These are phyloP conservation scores for Indri indri DNA, from an alignment of 2,113 vertebrate genomes.

Conservation along the genomic window DNA sequence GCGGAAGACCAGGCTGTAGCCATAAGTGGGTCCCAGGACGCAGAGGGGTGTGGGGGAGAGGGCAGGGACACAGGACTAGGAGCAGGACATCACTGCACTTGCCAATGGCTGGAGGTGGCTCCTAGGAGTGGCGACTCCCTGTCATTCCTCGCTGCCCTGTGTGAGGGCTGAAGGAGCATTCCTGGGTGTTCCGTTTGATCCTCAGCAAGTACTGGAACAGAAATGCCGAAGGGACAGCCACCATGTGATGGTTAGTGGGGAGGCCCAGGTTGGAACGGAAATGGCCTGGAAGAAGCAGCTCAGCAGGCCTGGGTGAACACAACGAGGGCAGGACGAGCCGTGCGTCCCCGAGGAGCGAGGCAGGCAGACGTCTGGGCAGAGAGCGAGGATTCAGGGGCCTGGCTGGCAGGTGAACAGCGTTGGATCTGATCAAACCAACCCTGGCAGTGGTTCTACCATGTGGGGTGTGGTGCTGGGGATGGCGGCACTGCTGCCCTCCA, in stretches of 20 bases:
- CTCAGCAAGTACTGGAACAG: neutral
- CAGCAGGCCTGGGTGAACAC: neutral
- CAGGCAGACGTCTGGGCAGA: neutral
- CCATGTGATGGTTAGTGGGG: accelerated
- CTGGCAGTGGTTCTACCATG: accelerated
- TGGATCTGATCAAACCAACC: neutral
- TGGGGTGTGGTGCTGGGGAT: neutral
- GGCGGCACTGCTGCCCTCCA: neutral
- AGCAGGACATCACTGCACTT: too few species aligned
- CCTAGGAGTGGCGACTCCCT: neutral
- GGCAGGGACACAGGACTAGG: neutral
- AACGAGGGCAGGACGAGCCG: too few species aligned
- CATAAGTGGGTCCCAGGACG: neutral
- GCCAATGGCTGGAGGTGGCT: neutral
- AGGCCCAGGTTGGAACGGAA: too few species aligned
- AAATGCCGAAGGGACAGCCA: neutral
- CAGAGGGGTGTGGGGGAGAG: accelerated
- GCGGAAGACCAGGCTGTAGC: too few species aligned
- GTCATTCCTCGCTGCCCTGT: neutral
- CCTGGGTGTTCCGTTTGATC: neutral
- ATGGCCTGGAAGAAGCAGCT: neutral
- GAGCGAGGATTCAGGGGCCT: neutral
- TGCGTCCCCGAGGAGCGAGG: too few species aligned
- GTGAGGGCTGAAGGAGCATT: neutral
- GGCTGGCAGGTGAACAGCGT: neutral